Evolutionary conservation across 2,113 vertebrate species (phyloP).

Genomic region (Rhea pennata): DNA sequence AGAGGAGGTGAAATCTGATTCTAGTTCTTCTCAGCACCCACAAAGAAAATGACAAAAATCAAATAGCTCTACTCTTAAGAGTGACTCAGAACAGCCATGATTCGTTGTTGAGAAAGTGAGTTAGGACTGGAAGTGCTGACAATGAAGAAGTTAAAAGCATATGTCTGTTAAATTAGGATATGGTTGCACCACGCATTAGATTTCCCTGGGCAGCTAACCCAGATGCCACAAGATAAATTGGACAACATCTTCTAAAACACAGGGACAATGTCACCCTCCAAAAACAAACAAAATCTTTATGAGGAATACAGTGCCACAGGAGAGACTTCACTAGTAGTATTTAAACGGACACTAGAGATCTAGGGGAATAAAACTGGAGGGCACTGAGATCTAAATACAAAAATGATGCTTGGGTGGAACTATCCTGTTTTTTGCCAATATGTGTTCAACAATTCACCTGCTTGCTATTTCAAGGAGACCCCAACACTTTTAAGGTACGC

Average conservation of each 20-base stretch:
- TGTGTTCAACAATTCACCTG: neutral
- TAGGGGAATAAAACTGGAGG: too few relatives aligned
- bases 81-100: neutral
- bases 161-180: neutral
- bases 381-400: neutral
- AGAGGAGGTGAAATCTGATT: neutral
- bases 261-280: neutral
- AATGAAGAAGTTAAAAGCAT: neutral
- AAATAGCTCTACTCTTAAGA: neutral
- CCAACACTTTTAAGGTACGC: neutral
- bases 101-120: neutral
- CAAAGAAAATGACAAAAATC: neutral
- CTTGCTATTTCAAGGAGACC: neutral
- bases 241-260: neutral
- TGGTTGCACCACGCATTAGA: neutral
- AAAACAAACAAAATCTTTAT: neutral
- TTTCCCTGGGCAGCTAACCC: neutral
- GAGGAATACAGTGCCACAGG: neutral
- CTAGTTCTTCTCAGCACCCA: neutral
- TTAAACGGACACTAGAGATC: neutral
- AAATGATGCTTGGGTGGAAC: rapidly evolving
- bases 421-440: neutral
- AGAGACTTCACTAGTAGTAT: neutral
- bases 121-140: neutral
- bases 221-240: neutral